Conservation (phyloP, 2,888 invertebrate species). For the Idaea biselata region DNA sequence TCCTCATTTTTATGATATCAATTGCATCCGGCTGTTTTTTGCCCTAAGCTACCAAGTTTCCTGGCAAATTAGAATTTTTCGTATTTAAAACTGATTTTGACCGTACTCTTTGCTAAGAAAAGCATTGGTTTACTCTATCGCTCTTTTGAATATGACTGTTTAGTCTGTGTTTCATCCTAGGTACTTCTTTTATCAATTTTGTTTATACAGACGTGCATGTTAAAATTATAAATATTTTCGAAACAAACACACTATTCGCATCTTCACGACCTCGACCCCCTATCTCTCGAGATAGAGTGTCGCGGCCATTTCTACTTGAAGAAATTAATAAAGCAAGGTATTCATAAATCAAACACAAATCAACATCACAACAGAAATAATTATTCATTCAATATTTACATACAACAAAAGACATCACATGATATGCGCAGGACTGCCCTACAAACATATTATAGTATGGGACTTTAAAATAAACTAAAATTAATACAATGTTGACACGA, state of each 20-base stretch:
- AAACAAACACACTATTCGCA: neutral
- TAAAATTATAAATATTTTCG: neutral
- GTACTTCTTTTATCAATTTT: neutral
- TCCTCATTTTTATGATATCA: neutral
- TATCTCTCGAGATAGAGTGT: neutral
- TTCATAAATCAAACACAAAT: conserved; percentile 58
- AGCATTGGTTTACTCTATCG: too few relatives aligned
- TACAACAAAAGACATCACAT: conserved; percentile 46
- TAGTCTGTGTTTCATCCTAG: neutral
- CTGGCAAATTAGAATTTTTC: too few relatives aligned
- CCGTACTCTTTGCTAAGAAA: too few relatives aligned
- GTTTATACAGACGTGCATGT: neutral
- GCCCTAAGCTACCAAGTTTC: neutral
- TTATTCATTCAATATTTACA: conserved; percentile 73
- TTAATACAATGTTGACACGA: neutral
- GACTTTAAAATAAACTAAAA: conserved; percentile 6
- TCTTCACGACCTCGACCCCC: conserved; percentile 15
- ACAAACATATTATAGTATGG: conserved; percentile 14
- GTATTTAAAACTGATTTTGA: too few relatives aligned
- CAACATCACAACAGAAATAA: conserved; percentile 65
- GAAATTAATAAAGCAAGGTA: conserved; percentile 25
- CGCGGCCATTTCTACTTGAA: neutral
- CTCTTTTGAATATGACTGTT: neutral
- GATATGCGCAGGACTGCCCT: conserved; percentile 32
- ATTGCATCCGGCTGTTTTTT: neutral